Conservation (phyloP, 2,888 invertebrate species). For the Pomacea canaliculata region DNA sequence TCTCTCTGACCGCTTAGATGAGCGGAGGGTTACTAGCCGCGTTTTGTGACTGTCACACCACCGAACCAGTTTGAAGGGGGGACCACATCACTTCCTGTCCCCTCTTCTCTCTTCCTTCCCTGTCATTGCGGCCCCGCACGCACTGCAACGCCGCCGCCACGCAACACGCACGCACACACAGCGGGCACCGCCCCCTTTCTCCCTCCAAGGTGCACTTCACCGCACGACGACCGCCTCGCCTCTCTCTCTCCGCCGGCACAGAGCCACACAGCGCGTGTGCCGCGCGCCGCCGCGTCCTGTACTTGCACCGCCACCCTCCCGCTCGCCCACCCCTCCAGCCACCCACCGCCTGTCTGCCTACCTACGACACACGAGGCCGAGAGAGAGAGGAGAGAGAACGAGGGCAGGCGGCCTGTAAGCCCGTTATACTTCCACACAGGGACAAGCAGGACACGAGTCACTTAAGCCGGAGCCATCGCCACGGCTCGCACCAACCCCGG, state of each 20-base stretch:
- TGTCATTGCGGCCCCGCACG: not conserved
- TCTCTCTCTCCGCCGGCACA: not conserved
- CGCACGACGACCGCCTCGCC: not conserved
- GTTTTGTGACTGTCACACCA: too few relatives aligned
- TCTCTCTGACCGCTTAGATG: too few relatives aligned
- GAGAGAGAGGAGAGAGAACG: too few relatives aligned
- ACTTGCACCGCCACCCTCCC: not conserved
- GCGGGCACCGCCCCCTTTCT: not conserved
- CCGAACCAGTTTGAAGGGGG: too few relatives aligned
- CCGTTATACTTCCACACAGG: not conserved
- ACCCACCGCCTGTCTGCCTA: slow-evolving; percentile 6
- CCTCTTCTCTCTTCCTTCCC: not conserved
- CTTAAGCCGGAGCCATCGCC: not conserved
- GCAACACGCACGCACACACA: not conserved
- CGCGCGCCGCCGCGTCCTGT: not conserved
- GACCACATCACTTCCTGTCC: not conserved
- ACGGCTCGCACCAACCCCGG: not conserved
- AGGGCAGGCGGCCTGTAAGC: not conserved
- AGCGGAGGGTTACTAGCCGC: too few relatives aligned
- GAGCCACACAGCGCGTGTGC: not conserved
- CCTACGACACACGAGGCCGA: not conserved
- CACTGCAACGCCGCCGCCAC: not conserved
- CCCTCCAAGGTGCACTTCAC: slow-evolving; percentile 1
- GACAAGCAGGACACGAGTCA: slow-evolving; percentile 1
- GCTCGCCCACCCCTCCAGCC: not conserved